Base-by-base conservation (phyloP, 2,888 invertebrate species). In the Leptinotarsa rubiginosa region DNA sequence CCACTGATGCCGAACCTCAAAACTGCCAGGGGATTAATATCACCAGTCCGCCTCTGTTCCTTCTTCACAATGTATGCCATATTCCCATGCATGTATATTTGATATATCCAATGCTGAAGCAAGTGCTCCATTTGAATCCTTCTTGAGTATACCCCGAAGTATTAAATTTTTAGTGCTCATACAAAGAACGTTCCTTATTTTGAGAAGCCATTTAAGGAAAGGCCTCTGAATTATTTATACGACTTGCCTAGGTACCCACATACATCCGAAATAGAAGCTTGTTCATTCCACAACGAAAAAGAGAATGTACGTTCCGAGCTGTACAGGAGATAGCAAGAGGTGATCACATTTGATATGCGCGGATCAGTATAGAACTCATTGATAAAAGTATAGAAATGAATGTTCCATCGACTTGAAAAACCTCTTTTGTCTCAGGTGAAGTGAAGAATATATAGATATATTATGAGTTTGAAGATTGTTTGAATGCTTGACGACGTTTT, bases 111-210 rank as follows among this genome's bases (percentile, higher is more conserved):
- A 73, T 70, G 74, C 73, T 71, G 73, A 31, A 75, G 75, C 75
- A 77, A 77, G 75, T 74, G 77, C 77, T 74, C 73, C 54, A 72
- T 76, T 76, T 69, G 75, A 74, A 77, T 75, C 74, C 77, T 74
- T 64, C 69, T 65, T 68, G 70, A 74, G 73, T 67, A 73, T 70
- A 75, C 75, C 75, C 75, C 25, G 52, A 70, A 66, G 75, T 76
- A 77, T 76, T 77, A 77, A 74, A 77, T 73, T 77, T 77, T 77
- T 77, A 77, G 77, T 73, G 75, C 75, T 74, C 77, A 69, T 77
- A 77, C 77, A 71, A 77, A 76, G 77, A 75, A 76, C 75, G 74
- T 75, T 77, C 69, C 75, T 69, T 76, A 73, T 72, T 77, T 74
- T 65, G 69, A 52, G 73, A 65, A 74, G 77, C 77, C 74, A 77